Conservation (phyloP, 1,140 invertebrate species). For the Zaprionus ghesquierei region DNA sequence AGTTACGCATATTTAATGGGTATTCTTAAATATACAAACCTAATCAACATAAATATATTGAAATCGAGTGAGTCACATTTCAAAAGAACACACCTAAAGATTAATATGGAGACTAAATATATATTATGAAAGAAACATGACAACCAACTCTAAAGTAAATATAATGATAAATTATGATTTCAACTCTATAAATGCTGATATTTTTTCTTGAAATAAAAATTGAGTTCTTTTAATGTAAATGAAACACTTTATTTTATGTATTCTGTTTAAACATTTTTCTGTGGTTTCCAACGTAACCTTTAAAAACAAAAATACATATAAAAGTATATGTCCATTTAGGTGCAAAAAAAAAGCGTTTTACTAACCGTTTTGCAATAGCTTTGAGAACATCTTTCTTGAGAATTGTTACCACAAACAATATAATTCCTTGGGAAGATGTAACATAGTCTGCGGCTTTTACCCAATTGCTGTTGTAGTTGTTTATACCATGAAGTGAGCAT, state of each 20-base stretch:
- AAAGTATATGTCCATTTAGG: not conserved
- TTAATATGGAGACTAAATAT: slow-evolving; percentile 2
- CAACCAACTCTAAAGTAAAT: slow-evolving; percentile 10
- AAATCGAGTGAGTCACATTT: slow-evolving; percentile 18
- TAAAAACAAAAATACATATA: not conserved
- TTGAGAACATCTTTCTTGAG: slow-evolving; percentile 36
- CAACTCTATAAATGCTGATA: not conserved
- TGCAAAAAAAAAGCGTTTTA: not conserved
- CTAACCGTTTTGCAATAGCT: slow-evolving; percentile 40
- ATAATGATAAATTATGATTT: not conserved
- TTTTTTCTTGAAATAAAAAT: not conserved
- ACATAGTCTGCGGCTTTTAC: slow-evolving; percentile 80
- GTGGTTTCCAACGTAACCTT: not conserved
- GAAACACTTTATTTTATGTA: not conserved
- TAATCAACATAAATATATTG: slow-evolving; percentile 22
- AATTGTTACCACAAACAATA: slow-evolving; percentile 85
- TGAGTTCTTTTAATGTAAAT: not conserved
- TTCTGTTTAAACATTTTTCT: not conserved
- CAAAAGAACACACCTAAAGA: not conserved
- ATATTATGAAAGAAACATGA: slow-evolving; percentile 25
- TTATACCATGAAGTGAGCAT: not conserved
- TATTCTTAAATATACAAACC: slow-evolving; percentile 42
- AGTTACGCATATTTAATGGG: slow-evolving; percentile 18
- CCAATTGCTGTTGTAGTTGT: slow-evolving; percentile 50
- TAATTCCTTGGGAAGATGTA: slow-evolving; percentile 83